phyloP scores from a whole-genome alignment of 2,113 vertebrate species.

The Lophius piscatorius region DNA sequence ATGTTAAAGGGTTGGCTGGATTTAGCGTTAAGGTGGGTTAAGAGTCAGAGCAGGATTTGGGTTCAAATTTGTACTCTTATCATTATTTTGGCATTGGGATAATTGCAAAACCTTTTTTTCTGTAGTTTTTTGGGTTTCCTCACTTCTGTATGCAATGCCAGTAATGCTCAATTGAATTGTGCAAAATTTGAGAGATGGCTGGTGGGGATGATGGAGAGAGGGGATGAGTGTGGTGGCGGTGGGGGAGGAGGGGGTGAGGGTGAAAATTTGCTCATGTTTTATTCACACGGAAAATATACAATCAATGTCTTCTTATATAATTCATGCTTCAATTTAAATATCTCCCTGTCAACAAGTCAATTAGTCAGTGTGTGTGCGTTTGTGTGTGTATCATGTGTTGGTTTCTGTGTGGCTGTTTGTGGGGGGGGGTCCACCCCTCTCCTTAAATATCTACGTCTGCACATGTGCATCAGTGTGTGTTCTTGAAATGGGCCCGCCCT shows the following conservation, averaged over 20 bases:
- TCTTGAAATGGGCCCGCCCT: too few species aligned
- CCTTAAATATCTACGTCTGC: too few species aligned
- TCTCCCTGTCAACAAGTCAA: constrained; percentile 68
- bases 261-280: constrained; percentile 63
- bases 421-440: too few species aligned
- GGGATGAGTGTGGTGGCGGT: not conserved
- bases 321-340: constrained; percentile 67
- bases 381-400: not conserved
- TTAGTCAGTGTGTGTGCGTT: constrained; percentile 31
- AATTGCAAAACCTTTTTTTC: not conserved
- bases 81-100: too few species aligned
- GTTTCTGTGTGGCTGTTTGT: too few species aligned
- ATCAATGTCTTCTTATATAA: constrained; percentile 69
- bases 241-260: constrained; percentile 9
- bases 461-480: too few species aligned
- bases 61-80: too few species aligned
- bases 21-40: too few species aligned
- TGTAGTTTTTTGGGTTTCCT: not conserved
- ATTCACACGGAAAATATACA: constrained; percentile 65
- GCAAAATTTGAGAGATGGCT: constrained; percentile 3
- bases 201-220: too few species aligned
- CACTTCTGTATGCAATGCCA: not conserved
- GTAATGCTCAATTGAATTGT: constrained; percentile 7
- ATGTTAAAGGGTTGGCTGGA: too few species aligned
- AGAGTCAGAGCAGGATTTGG: too few species aligned